Evolutionary conservation across 2,113 vertebrate genomes (phyloP).

Genomic region (Progne subis): DNA sequence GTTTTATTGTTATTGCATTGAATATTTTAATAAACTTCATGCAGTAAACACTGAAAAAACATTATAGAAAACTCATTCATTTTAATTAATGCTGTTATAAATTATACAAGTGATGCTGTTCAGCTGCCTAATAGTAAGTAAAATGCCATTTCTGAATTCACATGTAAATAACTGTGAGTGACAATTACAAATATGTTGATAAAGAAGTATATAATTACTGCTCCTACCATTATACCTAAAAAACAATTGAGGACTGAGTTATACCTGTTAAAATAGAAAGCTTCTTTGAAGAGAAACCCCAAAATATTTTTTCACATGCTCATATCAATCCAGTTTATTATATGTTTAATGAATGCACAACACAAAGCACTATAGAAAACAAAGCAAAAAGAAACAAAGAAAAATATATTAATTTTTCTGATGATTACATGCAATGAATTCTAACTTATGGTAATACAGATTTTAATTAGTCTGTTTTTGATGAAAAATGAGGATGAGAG

Average conservation of each 20-base stretch:
- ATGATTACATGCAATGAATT: not conserved
- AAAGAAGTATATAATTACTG: slow-evolving; percentile 52
- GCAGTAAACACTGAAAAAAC: slow-evolving; percentile 49
- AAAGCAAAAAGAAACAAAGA: slow-evolving; percentile 18
- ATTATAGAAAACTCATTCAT: slow-evolving; percentile 65
- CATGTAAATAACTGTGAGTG: slow-evolving; percentile 69
- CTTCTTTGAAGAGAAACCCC: not conserved
- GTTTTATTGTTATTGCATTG: slow-evolving; percentile 48
- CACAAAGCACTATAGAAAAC: not conserved
- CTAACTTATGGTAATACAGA: not conserved
- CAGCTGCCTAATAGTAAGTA: slow-evolving; percentile 55
- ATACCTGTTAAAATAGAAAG: slow-evolving; percentile 48
- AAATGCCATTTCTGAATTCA: slow-evolving; percentile 67
- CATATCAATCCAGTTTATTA: slow-evolving; percentile 28
- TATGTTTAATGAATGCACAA: slow-evolving; percentile 38
- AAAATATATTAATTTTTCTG: not conserved
- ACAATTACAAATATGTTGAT: slow-evolving; percentile 68
- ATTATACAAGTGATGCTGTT: slow-evolving; percentile 57
- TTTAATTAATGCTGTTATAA: slow-evolving; percentile 80
- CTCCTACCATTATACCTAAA: slow-evolving; percentile 59
- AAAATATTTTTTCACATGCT: slow-evolving; percentile 15
- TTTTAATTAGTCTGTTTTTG: slow-evolving; percentile 26
- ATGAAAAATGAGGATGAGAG: not conserved
- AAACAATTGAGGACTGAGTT: slow-evolving; percentile 41
- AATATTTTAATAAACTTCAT: slow-evolving; percentile 72